Evolutionary conservation across 2,797 vertebrate species (phyloP), one percentile per base, ranked within the genome.

Genomic region (Galago senegalensis): DNA sequence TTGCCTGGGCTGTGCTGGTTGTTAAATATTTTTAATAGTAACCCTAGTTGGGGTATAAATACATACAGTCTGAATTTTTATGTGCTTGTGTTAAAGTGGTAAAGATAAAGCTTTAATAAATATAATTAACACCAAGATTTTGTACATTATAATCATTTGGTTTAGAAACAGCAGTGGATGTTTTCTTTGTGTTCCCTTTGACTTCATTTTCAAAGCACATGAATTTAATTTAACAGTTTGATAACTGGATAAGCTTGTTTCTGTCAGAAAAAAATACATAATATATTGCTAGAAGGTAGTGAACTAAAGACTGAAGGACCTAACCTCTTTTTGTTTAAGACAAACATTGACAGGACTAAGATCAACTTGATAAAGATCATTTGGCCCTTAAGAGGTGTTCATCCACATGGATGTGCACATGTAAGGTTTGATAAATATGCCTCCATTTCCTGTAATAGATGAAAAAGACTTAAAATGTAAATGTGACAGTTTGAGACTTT

Each of bases 81-180:
- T 80, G n/a, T 93, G n/a, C 34, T 67, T 84, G 23, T 61, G 40
- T 58, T 37, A 80, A 80, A 80, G 12, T 75, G 27, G 40, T 49
- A 69, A 89, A 49, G 53, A 53, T 82, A 75, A 86, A 80, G 29
- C 17, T 91, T 94, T 56, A 86, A 84, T 70, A 96, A 96, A 75
- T 73, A 70, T 40, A 20, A 20, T 72, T 75, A 73, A 65, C 31
- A 10, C 29, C 77, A 56, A 25, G 49, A 89, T 81, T 63, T 89
- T 58, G 58, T 37, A 7, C 77, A 58, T 80, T 58, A 20, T 87
- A 79, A n/a, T 13, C 31, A 93, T 73, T 95, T 93, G 46, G 63
- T 60, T 96, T 91, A 96, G 70, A 87, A 95, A 84, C 49, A 76
- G n/a, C 8, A 70, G 53, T 46, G 12, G 73, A 14, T 46, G n/a